Evolutionary conservation across 2,797 vertebrate genomes (phyloP).

Genomic region (Pangasius larnaudii): DNA sequence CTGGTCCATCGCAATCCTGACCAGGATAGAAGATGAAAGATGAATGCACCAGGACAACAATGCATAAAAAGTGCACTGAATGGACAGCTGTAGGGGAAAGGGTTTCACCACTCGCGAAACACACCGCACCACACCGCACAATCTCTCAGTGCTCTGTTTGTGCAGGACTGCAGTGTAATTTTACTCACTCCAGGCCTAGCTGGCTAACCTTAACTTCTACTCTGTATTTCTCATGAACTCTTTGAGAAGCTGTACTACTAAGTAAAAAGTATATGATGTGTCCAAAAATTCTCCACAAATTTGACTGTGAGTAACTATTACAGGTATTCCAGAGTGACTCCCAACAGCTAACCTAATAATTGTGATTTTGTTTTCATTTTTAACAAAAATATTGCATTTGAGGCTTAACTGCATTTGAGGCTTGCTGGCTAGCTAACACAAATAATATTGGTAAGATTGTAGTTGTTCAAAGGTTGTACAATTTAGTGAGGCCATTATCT

Average conservation of each 20-base stretch:
- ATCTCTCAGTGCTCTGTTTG: slow-evolving; percentile 6
- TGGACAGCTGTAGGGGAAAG: background rate
- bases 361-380: background rate
- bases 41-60: background rate
- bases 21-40: background rate
- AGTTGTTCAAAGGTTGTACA: background rate
- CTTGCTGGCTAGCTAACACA: background rate
- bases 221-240: background rate
- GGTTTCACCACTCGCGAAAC: background rate
- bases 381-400: background rate
- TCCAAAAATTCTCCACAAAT: background rate
- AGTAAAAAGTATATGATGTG: background rate
- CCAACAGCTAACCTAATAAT: background rate
- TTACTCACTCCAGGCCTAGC: background rate
- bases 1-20: background rate
- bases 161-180: background rate
- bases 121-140: no score
- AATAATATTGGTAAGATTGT: background rate
- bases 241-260: background rate
- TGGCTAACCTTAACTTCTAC: background rate
- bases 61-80: background rate
- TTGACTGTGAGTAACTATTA: no score
- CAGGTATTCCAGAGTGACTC: background rate
- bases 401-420: background rate
- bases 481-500: background rate